Conservation (phyloP, 2,888 invertebrate genomes). For the Lamellibrachia columna region DNA sequence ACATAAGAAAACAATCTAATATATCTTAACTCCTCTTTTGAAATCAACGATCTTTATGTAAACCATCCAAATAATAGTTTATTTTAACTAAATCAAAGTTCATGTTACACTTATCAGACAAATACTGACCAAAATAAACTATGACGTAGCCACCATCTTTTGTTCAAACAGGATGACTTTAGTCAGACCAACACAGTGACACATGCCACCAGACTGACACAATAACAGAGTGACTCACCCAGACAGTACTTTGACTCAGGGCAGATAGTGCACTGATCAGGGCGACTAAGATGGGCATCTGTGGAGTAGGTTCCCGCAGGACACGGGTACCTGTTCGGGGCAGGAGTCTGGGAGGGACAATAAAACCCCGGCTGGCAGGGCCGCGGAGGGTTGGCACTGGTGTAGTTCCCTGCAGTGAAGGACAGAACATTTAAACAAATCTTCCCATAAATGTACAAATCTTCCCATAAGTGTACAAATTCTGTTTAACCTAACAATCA, state of each 20-base stretch:
- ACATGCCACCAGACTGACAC: too few species aligned
- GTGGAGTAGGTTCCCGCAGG: constrained; percentile 59
- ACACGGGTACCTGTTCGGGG: constrained; percentile 54
- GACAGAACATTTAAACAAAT: not conserved
- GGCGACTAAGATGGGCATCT: constrained; percentile 44
- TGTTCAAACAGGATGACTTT: not conserved
- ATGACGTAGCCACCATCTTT: not conserved
- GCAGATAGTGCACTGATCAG: constrained; percentile 56
- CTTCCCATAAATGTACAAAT: not conserved
- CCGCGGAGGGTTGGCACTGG: constrained; percentile 31
- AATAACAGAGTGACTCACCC: constrained; percentile 39
- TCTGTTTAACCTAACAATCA: not conserved
- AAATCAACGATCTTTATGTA: not conserved
- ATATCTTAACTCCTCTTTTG: not conserved
- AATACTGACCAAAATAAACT: not conserved
- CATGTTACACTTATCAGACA: not conserved
- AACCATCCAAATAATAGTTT: not conserved
- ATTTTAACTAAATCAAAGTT: not conserved
- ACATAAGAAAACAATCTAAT: not conserved
- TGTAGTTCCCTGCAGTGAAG: constrained; percentile 33
- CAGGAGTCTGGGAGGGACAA: constrained; percentile 58
- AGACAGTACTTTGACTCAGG: constrained; percentile 55
- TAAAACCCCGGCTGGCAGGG: constrained; percentile 57
- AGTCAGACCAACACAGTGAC: not conserved
- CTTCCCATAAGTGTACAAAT: not conserved